Base-by-base conservation (phyloP, 2,888 invertebrate species). In the Ormia ochracea region DNA sequence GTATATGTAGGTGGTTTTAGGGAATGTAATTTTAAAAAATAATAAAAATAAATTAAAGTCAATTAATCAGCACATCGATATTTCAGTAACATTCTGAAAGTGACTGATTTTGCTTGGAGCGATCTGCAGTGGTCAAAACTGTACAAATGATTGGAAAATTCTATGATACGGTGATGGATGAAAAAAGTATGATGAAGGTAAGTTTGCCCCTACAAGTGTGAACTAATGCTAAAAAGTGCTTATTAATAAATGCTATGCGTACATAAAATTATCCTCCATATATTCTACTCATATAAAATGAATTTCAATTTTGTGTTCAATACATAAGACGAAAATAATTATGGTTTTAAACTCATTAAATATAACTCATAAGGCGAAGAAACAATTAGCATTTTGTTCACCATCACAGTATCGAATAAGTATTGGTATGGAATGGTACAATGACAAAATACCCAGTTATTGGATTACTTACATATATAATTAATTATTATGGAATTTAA, bases 61-160 rank as follows among this genome's bases (percentile, higher is more conserved):
- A 31, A 45, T 23, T n/a, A 63, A 54, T 41, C 14, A 45, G 52
- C 52, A 48, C 52, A 68, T 54, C 56, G 56, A 63, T 50, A 66
- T 63, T 48, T 68, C 61, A 76, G 75, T 77, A 70, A 69, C 52
- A 70, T 68, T 69, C 69, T 63, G 48, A 74, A 63, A 76, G 69
- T 75, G 61, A 61, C 68, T 68, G 41, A 50, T 41, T n/a, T 63
- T 76, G 54, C 36, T 63, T 77, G 76, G 76, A 65, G 58, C 48
- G 31, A 33, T 63, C 69, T 56, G 54, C 23, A 76, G 56, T 70
- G 56, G 69, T 65, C 56, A 77, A 63, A 70, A 77, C 56, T 63
- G 76, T 77, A 70, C 69, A 77, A 77, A 77, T 77, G 76, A 77
- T 77, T 63, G 76, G 76, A 77, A 77, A 70, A 77, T 70, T 77